Evolutionary conservation across 2,113 vertebrate genomes (phyloP), one percentile per base, ranked within the genome.

Genomic region (Phoenicopterus ruber): DNA sequence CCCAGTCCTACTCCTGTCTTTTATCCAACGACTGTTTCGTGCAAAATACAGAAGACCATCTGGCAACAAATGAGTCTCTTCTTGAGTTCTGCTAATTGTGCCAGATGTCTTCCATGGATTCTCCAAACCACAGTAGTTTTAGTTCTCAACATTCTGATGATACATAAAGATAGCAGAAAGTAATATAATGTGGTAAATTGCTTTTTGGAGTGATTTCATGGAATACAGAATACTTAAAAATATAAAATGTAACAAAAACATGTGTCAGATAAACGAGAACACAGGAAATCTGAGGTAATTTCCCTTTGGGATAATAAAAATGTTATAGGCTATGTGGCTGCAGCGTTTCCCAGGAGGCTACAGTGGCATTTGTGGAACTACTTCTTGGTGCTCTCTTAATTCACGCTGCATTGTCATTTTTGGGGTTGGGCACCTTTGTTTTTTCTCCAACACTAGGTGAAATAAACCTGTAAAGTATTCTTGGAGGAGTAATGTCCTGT

Each of bases 231-330:
- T 73, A 86, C 66, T 93, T 96, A 28, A 80, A 94, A 74, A 92
- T 90, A 94, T 73, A 96, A 90, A 95, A 90, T 86, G 58, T 81
- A 97, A 94, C 88, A 92, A 88, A 97, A 96, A 77, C 93, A 85
- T 76, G 50, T 96, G 95, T 97, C 82, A 86, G 87, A 85, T 71
- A 96, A 97, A 93, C 0, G 79, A 94, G 91, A 96, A 73, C 55
- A 47, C 87, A 95, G 84, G 93, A 97, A 96, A 95, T 95, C 91
- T 97, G 97, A 96, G 91, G 94, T 97, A 88, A 97, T 96, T 94
- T 95, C 90, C 81, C 91, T 92, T 61, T 82, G 86, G 96, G 94
- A 85, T 89, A 90, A 83, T 91, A 81, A 94, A 94, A 94, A 61
- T 26, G 4, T 94, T 97, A 86, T 3, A 36, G 77, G 76, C 58